phyloP scores from a whole-genome alignment of 2,888 invertebrate genomes.

The Coleophora flavipennella region DNA sequence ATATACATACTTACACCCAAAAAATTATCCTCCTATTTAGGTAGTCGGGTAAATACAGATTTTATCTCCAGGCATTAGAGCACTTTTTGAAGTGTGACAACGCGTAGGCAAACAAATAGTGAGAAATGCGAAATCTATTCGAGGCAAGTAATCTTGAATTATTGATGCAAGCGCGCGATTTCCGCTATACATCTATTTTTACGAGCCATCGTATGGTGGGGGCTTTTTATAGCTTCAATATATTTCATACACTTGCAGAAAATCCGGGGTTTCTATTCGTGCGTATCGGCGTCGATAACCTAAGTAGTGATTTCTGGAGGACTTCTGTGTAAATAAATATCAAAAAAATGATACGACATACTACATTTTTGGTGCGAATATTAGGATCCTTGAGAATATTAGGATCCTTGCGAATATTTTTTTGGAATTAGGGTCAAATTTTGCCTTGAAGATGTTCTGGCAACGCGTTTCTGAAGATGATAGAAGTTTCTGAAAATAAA shows the following conservation, averaged over 20 bases:
- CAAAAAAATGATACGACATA: too few relatives aligned
- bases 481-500: not conserved
- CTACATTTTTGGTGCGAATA: slow-evolving; percentile 30
- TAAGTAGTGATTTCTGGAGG: slow-evolving; percentile 41
- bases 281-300: slow-evolving; percentile 47
- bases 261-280: slow-evolving; percentile 44
- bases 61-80: slow-evolving; percentile 27
- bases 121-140: slow-evolving; percentile 36
- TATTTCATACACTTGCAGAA: slow-evolving; percentile 56
- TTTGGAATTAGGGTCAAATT: slow-evolving; percentile 22
- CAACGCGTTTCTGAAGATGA: not conserved
- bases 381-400: slow-evolving; percentile 22
- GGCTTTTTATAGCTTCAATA: slow-evolving; percentile 59
- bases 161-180: slow-evolving; percentile 54
- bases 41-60: slow-evolving; percentile 35
- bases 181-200: slow-evolving; percentile 60
- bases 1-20: too few relatives aligned
- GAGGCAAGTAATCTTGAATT: slow-evolving; percentile 55
- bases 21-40: too few relatives aligned
- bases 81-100: not conserved
- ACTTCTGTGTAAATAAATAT: too few relatives aligned
- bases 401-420: slow-evolving; percentile 22
- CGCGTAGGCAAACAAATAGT: slow-evolving; percentile 28
- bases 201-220: slow-evolving; percentile 40
- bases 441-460: not conserved